These are phyloP conservation scores for Antechinus stuartii DNA, from an alignment of 2,113 vertebrate genomes.

Conservation along the genomic window DNA sequence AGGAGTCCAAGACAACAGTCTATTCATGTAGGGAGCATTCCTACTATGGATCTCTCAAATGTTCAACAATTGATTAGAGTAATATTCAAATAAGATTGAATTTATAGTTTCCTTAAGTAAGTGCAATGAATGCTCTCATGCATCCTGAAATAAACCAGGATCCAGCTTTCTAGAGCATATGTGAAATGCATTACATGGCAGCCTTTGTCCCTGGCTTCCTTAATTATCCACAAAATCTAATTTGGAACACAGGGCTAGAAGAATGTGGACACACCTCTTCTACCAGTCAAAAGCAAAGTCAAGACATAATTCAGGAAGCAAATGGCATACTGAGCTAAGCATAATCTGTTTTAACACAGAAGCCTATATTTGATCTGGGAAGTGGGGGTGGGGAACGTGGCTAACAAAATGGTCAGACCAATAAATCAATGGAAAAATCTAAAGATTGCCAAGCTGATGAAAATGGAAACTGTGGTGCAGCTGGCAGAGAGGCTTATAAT, in stretches of 20 bases:
- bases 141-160: neutral
- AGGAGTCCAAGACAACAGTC: neutral
- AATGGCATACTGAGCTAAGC: neutral
- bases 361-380: neutral
- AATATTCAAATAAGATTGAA: neutral
- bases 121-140: neutral
- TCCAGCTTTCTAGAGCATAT: neutral
- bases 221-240: constrained; percentile 36
- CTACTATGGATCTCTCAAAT: neutral
- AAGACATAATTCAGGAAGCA: constrained; percentile 56
- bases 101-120: neutral
- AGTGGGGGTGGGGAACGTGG: neutral
- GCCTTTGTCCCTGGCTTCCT: neutral
- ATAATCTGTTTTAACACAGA: constrained; percentile 43
- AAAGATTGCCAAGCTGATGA: constrained; percentile 48
- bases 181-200: neutral
- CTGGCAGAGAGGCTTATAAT: constrained; percentile 38
- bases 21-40: neutral
- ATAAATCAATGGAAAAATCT: constrained; percentile 50
- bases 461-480: constrained; percentile 42
- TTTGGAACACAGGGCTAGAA: neutral
- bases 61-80: neutral
- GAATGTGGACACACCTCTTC: neutral
- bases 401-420: constrained; percentile 45
- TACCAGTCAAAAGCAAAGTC: neutral